phyloP scores from a whole-genome alignment of 2,888 invertebrate species.

The Nomada lathburiana region DNA sequence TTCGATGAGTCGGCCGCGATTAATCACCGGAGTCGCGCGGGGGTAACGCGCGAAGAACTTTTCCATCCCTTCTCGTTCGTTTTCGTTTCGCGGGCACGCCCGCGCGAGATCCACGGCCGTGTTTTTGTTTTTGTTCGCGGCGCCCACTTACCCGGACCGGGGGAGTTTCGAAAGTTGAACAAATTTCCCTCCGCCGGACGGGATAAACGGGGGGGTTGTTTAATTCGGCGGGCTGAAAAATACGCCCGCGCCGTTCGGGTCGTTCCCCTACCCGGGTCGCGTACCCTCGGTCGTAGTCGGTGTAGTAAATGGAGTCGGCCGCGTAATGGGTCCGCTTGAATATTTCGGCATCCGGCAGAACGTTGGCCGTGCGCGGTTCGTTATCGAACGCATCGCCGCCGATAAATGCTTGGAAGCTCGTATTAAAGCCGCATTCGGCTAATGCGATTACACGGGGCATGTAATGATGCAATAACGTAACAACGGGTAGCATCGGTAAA shows the following conservation, averaged over 20 bases:
- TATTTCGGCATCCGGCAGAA: constrained; percentile 52
- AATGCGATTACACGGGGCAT: constrained; percentile 68
- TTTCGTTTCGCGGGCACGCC: constrained; percentile 8
- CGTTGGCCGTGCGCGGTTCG: constrained; percentile 53
- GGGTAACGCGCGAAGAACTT: not conserved
- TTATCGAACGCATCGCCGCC: constrained; percentile 69
- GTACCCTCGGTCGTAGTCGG: not conserved
- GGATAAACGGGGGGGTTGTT: constrained; percentile 25
- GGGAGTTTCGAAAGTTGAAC: constrained; percentile 35
- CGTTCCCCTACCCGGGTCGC: not conserved
- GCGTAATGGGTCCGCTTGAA: constrained; percentile 39
- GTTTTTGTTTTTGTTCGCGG: constrained; percentile 19
- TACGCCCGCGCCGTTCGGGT: not conserved
- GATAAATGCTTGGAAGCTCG: constrained; percentile 65
- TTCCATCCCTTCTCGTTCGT: not conserved
- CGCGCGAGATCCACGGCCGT: constrained; percentile 12
- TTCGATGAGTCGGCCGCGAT: constrained; percentile 30
- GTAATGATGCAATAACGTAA: constrained; percentile 70
- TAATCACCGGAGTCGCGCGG: constrained; percentile 39
- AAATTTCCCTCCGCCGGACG: constrained; percentile 22
- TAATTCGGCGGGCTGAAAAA: constrained; percentile 30
- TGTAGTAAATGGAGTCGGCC: constrained; percentile 24
- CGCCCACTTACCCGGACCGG: constrained; percentile 24
- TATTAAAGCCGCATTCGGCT: constrained; percentile 68
- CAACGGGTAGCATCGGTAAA: constrained; percentile 62